phyloP scores from a whole-genome alignment of 2,888 invertebrate genomes.

The Lasioglossum vierecki region DNA sequence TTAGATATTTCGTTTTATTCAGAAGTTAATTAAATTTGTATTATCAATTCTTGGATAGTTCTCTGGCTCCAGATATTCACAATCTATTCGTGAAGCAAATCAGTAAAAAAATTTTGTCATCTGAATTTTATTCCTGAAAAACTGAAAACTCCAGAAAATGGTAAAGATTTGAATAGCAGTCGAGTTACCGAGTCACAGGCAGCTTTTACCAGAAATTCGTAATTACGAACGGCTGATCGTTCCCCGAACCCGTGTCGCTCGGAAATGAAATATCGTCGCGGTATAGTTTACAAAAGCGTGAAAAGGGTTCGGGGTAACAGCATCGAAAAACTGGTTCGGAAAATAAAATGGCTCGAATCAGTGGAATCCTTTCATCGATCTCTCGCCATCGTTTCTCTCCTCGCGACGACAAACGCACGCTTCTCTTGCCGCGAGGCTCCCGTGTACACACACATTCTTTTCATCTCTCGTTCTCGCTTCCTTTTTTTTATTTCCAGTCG shows the following conservation, averaged over 20 bases:
- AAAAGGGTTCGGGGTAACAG: conserved; percentile 19
- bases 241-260: background rate
- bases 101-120: too few species aligned
- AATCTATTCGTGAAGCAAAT: too few species aligned
- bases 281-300: conserved; percentile 26
- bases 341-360: conserved; percentile 32
- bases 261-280: conserved; percentile 43
- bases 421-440: background rate
- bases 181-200: background rate
- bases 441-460: background rate
- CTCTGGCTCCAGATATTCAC: too few species aligned
- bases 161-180: too few species aligned
- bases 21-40: too few species aligned
- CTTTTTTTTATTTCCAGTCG: conserved; percentile 49
- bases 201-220: background rate
- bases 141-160: too few species aligned
- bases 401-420: conserved; percentile 42
- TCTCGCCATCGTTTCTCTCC: conserved; percentile 45
- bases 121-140: too few species aligned
- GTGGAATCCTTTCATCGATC: conserved; percentile 58
- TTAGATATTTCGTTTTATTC: too few species aligned
- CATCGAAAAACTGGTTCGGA: conserved; percentile 32
- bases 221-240: background rate
- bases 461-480: background rate
- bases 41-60: too few species aligned